phyloP scores from a whole-genome alignment of 2,888 invertebrate genomes.

The Diogma glabrata region DNA sequence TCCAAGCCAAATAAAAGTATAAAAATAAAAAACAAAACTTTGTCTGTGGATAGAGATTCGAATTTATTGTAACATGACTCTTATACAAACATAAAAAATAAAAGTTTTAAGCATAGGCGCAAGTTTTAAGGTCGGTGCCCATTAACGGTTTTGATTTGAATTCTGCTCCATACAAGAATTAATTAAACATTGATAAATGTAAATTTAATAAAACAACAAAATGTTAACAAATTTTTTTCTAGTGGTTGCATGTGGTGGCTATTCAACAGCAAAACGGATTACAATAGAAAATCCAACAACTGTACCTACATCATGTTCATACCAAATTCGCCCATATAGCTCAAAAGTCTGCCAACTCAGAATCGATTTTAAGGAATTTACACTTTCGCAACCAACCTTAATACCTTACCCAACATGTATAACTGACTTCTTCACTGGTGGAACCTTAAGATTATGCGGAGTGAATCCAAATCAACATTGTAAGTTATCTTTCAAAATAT shows the following conservation, averaged over 20 bases:
- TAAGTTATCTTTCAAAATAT: slow-evolving; percentile 26
- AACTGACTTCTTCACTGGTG: slow-evolving; percentile 27
- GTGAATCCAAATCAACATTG: slow-evolving; percentile 51
- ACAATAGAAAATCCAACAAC: background rate
- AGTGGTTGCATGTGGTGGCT: background rate
- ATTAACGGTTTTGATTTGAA: too few species aligned
- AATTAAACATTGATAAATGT: too few species aligned
- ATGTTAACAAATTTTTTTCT: background rate
- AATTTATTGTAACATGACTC: too few species aligned
- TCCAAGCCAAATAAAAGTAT: too few species aligned
- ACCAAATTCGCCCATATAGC: background rate
- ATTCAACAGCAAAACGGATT: background rate
- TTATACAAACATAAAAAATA: too few species aligned
- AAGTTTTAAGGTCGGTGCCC: too few species aligned
- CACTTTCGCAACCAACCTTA: slow-evolving; percentile 23
- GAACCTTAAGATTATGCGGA: slow-evolving; percentile 40
- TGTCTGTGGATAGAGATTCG: too few species aligned
- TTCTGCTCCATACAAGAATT: too few species aligned
- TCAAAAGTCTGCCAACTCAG: slow-evolving; percentile 4
- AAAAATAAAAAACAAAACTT: too few species aligned
- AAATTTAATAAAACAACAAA: too few species aligned
- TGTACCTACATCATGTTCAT: background rate
- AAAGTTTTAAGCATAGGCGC: too few species aligned
- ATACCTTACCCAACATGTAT: slow-evolving; percentile 20
- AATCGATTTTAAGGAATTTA: background rate